Evolutionary conservation across 2,113 vertebrate genomes (phyloP), one percentile per base, ranked within the genome.

Genomic region (Suncus etruscus): DNA sequence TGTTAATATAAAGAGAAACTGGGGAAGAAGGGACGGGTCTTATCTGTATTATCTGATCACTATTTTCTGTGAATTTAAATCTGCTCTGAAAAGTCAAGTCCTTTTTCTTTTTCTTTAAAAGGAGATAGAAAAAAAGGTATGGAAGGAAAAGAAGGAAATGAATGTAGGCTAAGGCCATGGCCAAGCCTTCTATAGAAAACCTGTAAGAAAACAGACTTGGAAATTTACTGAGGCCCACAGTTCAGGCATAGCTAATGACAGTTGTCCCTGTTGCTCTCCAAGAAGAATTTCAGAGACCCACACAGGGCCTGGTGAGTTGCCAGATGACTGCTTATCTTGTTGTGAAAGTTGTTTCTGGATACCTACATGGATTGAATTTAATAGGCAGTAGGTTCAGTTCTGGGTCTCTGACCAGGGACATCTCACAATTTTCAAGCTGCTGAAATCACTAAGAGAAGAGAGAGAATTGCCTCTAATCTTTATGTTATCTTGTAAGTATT

Each of bases 1-100:
- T 86, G 31, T n/a, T 69, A 84, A 81, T 74, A 82, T 58, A 29
- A 80, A 51, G 27, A 24, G 48, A 66, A 86, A 69, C 24, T 89
- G 8, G 61, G 12, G 12, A 63, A 77, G 73, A 11, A 16, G 10
- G 16, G 3, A 80, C 83, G 31, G 48, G 54, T 88, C 65, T 31
- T 68, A 51, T 65, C 24, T 87, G 51, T 86, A 83, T 29, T 83
- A 51, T 83, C 29, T 47, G 68, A 50, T 92, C 58, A 58, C 58
- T 65, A 89, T 93, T 92, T 80, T 83, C 78, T 73, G 3, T 29
- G 78, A 84, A 77, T 73, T 68, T 63, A 63, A 89, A 89, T 75
- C 32, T 73, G 16, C 65, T 83, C 5, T 85, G 65, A 85, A 94
- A 90, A 51, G 39, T 25, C 66, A 78, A 80, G 20, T 58, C 11